Evolutionary conservation across 2,888 invertebrate genomes (phyloP).

Genomic region (Habroteleia sp.): DNA sequence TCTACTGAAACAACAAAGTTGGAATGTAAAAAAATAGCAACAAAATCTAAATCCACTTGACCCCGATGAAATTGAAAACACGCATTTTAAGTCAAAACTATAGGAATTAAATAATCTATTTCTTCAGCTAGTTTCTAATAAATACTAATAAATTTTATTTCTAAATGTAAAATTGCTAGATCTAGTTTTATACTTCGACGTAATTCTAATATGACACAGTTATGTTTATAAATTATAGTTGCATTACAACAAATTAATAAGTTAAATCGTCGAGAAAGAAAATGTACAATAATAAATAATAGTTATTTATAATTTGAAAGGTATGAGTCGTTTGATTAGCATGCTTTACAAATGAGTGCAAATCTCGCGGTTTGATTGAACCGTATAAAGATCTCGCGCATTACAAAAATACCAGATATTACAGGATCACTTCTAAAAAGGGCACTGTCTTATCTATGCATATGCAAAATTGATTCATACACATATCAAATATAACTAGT

Average conservation of each 20-base stretch:
- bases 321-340: slow-evolving; percentile 11
- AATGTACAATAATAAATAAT: slow-evolving; percentile 47
- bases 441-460: slow-evolving; percentile 46
- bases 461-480: slow-evolving; percentile 40
- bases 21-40: too few species aligned
- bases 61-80: too few species aligned
- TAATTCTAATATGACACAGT: slow-evolving; percentile 32
- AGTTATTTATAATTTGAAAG: background rate
- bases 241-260: slow-evolving; percentile 19
- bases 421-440: slow-evolving; percentile 55
- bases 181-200: background rate
- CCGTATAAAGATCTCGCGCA: slow-evolving; percentile 59
- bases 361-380: slow-evolving; percentile 40
- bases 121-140: too few species aligned
- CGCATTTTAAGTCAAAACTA: too few species aligned
- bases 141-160: too few species aligned
- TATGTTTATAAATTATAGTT: slow-evolving; percentile 19
- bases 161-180: slow-evolving; percentile 11
- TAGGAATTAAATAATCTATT: too few species aligned
- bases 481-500: slow-evolving; percentile 32
- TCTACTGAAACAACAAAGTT: too few species aligned
- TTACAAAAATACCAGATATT: slow-evolving; percentile 63
- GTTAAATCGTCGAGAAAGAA: slow-evolving; percentile 33
- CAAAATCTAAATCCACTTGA: too few species aligned
- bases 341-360: slow-evolving; percentile 57